phyloP scores from a whole-genome alignment of 2,797 vertebrate genomes.

The Triplophysa bombifrons region DNA sequence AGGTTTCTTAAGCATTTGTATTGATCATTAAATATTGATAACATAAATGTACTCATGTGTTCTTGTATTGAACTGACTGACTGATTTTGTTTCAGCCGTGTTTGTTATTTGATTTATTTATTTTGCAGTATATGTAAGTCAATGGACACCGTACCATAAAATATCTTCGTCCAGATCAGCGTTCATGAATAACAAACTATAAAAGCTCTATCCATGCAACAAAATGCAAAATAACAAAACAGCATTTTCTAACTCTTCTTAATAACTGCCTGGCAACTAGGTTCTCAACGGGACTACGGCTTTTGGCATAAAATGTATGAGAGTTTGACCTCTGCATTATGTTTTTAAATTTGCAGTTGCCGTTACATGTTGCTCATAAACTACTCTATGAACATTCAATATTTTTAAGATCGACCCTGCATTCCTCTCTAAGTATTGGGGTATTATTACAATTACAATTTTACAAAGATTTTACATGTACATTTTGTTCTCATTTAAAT shows the following conservation, averaged over 20 bases:
- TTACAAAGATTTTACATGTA: neutral
- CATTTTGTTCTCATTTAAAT: neutral
- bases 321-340: neutral
- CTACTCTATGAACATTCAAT: neutral
- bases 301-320: neutral
- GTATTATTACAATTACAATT: neutral
- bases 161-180: constrained; percentile 2
- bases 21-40: neutral
- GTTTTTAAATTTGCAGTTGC: neutral
- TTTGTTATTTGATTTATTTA: neutral
- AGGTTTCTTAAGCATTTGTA: neutral
- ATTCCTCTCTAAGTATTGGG: neutral
- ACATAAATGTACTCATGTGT: neutral
- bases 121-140: neutral
- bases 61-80: neutral
- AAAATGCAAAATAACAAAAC: constrained; percentile 10
- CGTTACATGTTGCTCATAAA: neutral
- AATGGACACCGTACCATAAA: neutral
- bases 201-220: constrained; percentile 24
- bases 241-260: neutral
- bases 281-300: neutral
- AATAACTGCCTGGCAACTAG: constrained; percentile 10
- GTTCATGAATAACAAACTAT: constrained; percentile 3
- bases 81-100: neutral
- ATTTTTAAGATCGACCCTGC: neutral